These are phyloP conservation scores for Dasypus novemcinctus DNA, from an alignment of 2,113 vertebrate species.

Conservation along the genomic window DNA sequence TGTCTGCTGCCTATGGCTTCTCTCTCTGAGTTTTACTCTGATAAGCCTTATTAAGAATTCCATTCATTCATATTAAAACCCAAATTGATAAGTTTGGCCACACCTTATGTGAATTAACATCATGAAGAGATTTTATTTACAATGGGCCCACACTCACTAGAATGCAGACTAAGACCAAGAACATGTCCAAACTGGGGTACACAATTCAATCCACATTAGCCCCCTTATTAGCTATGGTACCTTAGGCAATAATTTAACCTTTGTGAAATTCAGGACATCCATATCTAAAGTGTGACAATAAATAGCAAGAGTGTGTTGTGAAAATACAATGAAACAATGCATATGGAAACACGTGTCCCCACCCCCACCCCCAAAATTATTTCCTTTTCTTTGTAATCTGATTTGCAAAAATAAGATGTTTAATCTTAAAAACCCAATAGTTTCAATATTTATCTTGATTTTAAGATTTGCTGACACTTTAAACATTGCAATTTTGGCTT, in stretches of 20 bases:
- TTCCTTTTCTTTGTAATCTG: neutral
- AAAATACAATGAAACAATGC: neutral
- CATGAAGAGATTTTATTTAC: no score
- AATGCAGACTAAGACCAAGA: no score
- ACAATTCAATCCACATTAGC: no score
- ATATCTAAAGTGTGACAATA: neutral
- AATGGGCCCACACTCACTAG: no score
- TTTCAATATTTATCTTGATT: neutral
- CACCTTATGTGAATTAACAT: no score
- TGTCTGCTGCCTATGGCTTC: no score
- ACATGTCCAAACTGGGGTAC: no score
- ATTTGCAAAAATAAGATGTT: neutral
- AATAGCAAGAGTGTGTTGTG: neutral
- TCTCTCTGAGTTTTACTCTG: no score
- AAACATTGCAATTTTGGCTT: no score
- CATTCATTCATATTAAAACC: no score
- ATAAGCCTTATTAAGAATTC: no score
- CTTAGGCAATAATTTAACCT: neutral
- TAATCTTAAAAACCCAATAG: neutral
- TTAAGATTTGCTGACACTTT: neutral
- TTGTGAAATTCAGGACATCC: neutral
- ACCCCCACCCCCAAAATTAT: neutral
- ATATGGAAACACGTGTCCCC: neutral
- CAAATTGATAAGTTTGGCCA: no score
- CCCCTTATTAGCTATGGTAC: neutral